Evolutionary conservation across 2,888 invertebrate genomes (phyloP).

Genomic region (Philopedon plagiatum): DNA sequence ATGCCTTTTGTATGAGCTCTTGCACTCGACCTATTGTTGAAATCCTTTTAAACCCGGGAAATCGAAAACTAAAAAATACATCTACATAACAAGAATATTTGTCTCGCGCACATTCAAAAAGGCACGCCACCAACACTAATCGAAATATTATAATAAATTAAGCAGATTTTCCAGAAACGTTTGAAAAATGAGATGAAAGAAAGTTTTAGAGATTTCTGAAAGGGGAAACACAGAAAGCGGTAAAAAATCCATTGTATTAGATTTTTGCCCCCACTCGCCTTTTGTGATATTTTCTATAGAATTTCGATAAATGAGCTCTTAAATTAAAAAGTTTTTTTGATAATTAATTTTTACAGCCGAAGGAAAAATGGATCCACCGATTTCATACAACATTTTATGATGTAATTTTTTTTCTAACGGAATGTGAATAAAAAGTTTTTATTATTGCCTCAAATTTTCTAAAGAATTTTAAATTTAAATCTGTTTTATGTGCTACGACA

Average conservation of each 20-base stretch:
- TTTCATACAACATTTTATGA: neutral
- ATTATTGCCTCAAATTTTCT: too few species aligned
- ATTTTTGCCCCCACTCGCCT: neutral
- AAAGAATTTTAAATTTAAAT: too few species aligned
- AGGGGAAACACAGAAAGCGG: neutral
- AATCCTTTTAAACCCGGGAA: too few species aligned
- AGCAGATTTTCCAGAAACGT: neutral
- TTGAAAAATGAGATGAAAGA: neutral
- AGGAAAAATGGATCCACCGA: neutral
- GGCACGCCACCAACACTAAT: neutral
- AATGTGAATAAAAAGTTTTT: neutral
- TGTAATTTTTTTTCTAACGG: neutral
- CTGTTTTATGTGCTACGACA: too few species aligned
- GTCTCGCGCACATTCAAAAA: neutral
- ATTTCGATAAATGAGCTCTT: neutral
- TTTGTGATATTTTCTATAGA: neutral
- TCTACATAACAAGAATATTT: too few species aligned
- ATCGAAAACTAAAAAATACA: too few species aligned
- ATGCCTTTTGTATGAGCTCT: too few species aligned
- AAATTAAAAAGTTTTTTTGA: neutral
- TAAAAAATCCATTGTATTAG: slow-evolving; percentile 4
- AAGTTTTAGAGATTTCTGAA: neutral
- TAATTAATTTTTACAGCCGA: neutral
- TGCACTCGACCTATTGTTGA: too few species aligned
- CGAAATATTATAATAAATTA: neutral